Base-by-base conservation (phyloP, 2,888 invertebrate genomes). In the Heliconius erato region DNA sequence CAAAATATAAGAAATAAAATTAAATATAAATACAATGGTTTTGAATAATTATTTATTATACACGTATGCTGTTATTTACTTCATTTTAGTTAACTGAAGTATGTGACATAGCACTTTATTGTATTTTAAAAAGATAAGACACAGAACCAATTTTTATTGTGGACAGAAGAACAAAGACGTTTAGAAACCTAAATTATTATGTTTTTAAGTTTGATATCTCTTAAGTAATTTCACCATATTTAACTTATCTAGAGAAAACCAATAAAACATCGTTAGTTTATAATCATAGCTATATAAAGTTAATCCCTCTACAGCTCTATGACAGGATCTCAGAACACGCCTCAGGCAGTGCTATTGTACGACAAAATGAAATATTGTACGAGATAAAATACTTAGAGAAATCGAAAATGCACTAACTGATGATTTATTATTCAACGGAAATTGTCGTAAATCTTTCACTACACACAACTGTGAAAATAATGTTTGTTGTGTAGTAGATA, bases 311-410 rank as follows among this genome's bases (percentile, higher is more conserved):
- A 28, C 67, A n/a, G 44, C 44, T 78, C 80, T 32, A 86, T 87
- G 89, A 89, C 87, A 88, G 88, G 89, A 89, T 91, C 86, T 87
- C 32, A 74, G 68, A 76, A 76, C 69, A 44, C 69, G 88, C 89
- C 87, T 80, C 84, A 84, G 88, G 91, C 88, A 83, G 77, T 71
- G 81, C 85, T 86, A 89, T 88, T 88, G 88, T 88, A 83, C 85
- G 72, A 84, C 83, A 84, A 84, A 84, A 87, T 87, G 87, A 85
- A 85, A 84, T 86, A 85, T 85, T 87, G 79, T 81, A 88, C 85
- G 77, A 77, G 86, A 86, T 86, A 86, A 86, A 85, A 86, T 86
- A 85, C 82, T 82, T 84, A 84, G 87, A 85, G 85, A 87, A 87
- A 87, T 87, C 86, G 85, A 86, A 86, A 85, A 86, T 74, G 74